A percentile compares a stretch with the other conserved stretches of the same genome.
Evolutionary conservation across 2,888 invertebrate genomes (phyloP).

Genomic region (Boloria euphrosyne): DNA sequence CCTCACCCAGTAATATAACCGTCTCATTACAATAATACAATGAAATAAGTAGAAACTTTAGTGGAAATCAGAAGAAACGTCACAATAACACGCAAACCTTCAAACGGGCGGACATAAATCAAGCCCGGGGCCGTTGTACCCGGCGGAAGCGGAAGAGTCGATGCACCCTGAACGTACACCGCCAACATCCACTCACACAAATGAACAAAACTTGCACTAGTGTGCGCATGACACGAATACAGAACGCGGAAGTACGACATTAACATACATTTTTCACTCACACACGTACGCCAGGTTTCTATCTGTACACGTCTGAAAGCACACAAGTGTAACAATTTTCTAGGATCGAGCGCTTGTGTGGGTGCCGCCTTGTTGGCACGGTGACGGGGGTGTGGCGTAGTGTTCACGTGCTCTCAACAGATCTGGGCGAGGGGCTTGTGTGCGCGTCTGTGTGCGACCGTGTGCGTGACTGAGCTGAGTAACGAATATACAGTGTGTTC

Average conservation of each 20-base stretch:
- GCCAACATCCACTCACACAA: constrained; percentile 34
- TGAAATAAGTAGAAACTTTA: constrained; percentile 42
- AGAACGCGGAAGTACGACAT: constrained; percentile 74
- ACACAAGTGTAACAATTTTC: constrained; percentile 51
- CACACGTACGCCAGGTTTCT: constrained; percentile 48
- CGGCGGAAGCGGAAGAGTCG: constrained; percentile 76
- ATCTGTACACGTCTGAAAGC: constrained; percentile 52
- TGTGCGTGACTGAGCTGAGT: constrained; percentile 48
- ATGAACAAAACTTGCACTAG: constrained; percentile 5
- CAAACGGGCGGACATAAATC: constrained; percentile 71
- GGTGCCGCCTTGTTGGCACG: constrained; percentile 67
- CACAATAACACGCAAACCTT: constrained; percentile 74
- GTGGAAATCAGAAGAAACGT: constrained; percentile 61
- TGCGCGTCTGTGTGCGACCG: constrained; percentile 47
- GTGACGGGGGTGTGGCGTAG: constrained; percentile 69
- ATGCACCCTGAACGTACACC: constrained; percentile 72
- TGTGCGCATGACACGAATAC: constrained; percentile 71
- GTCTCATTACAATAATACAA: constrained; percentile 37
- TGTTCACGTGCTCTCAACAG: constrained; percentile 47
- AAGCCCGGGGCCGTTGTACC: constrained; percentile 75
- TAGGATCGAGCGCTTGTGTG: constrained; percentile 54
- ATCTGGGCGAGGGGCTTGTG: constrained; percentile 51
- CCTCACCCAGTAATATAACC: constrained; percentile 31
- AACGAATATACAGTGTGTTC: constrained; percentile 43
- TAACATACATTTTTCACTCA: constrained; percentile 73